These are phyloP conservation scores for Odontamblyopus lacepedii DNA, from an alignment of 2,797 vertebrate genomes.

Conservation along the genomic window DNA sequence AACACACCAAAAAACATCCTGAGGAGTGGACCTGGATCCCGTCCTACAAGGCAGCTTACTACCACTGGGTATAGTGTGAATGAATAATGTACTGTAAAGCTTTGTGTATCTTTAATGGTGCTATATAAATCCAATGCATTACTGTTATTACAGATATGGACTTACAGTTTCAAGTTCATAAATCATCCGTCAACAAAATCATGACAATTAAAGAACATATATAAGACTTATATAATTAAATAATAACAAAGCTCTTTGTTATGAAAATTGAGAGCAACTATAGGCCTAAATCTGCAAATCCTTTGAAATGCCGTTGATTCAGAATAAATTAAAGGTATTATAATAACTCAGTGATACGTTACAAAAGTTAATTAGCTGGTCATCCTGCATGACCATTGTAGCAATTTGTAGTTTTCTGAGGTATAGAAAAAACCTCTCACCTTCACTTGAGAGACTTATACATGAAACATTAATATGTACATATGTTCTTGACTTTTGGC, in stretches of 20 bases:
- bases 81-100: no score
- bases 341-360: slow-evolving; percentile 15
- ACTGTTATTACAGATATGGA: no score
- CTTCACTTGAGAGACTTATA: background rate
- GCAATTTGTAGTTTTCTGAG: background rate
- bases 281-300: no score
- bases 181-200: no score
- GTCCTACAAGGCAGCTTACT: no score
- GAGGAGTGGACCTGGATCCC: no score
- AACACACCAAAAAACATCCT: no score
- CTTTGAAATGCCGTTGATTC: slow-evolving; percentile 4
- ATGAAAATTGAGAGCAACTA: background rate
- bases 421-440: background rate
- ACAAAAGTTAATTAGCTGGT: background rate
- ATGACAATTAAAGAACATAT: background rate
- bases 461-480: background rate
- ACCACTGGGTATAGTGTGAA: no score
- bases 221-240: background rate
- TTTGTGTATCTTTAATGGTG: no score
- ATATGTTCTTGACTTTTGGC: background rate
- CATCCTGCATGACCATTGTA: background rate
- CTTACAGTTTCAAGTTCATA: no score
- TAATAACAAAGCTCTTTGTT: background rate
- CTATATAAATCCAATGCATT: no score
- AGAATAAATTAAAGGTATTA: slow-evolving; percentile 13